Conservation (phyloP, 1,140 invertebrate species). For the Nasonia longicornis region DNA sequence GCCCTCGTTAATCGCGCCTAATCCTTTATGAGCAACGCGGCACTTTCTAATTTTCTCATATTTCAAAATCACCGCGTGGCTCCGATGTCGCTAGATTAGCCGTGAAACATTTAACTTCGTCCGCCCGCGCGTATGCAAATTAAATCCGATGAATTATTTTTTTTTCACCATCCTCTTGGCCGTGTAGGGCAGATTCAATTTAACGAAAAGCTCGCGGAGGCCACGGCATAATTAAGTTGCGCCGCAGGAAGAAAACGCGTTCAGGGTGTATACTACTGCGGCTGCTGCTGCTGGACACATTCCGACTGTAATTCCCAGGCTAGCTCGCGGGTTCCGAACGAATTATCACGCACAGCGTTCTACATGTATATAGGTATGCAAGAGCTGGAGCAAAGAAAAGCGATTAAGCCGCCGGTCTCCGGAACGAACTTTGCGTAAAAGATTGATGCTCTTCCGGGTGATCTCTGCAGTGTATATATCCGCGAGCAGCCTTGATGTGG, state of each 20-base stretch:
- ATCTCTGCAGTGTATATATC: background rate
- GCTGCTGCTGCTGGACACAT: slow-evolving; percentile 4
- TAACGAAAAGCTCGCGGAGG: background rate
- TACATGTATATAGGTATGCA: too few species aligned
- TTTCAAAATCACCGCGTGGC: background rate
- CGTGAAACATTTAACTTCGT: background rate
- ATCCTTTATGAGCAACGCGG: slow-evolving; percentile 28
- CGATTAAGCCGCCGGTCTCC: slow-evolving; percentile 17
- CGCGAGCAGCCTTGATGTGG: background rate
- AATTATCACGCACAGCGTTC: background rate
- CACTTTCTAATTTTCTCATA: slow-evolving; percentile 34
- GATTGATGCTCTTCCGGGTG: background rate
- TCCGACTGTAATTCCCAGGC: slow-evolving; percentile 14
- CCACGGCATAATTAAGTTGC: slow-evolving; percentile 25
- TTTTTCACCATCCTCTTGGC: background rate
- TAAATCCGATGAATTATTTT: background rate
- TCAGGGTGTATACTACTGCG: background rate
- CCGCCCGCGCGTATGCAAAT: background rate
- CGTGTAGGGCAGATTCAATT: background rate
- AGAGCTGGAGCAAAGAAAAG: slow-evolving; percentile 17
- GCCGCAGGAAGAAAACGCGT: background rate
- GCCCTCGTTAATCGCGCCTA: slow-evolving; percentile 20
- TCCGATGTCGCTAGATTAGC: background rate
- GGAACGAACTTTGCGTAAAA: background rate
- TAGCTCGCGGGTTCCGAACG: background rate